A percentile compares a stretch with the other conserved stretches of the same genome.
These are phyloP conservation scores for Psylliodes chrysocephalus DNA, from an alignment of 2,888 invertebrate species.

Conservation along the genomic window DNA sequence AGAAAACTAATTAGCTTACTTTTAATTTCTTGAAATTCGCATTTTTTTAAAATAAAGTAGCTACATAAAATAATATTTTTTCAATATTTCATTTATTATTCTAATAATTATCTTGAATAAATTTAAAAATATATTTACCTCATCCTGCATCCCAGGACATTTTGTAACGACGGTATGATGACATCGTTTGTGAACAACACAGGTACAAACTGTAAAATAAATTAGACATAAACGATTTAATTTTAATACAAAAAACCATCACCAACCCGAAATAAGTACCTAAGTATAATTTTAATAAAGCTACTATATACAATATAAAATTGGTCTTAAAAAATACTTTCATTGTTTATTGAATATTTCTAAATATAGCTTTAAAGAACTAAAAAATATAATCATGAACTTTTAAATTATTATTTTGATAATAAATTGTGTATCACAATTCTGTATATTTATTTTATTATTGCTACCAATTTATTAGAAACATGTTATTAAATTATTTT, in stretches of 20 bases:
- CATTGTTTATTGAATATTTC: slow-evolving; percentile 16
- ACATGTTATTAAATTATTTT: no score
- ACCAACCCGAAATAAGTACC: slow-evolving; percentile 9
- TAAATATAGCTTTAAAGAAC: no score
- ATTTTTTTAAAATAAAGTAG: no score
- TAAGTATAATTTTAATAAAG: slow-evolving; percentile 10
- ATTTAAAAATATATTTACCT: slow-evolving; percentile 66
- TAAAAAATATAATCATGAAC: no score
- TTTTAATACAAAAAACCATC: slow-evolving; percentile 12
- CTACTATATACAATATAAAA: slow-evolving; percentile 24
- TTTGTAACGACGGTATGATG: slow-evolving; percentile 97
- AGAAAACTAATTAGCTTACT: no score
- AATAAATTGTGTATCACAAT: no score
- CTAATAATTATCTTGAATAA: no score
- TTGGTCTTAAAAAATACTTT: slow-evolving; percentile 9
- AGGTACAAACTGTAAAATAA: slow-evolving; percentile 85
- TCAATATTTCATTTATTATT: slow-evolving; percentile 4
- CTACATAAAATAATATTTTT: no score
- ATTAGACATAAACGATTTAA: slow-evolving; percentile 16
- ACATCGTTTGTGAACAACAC: slow-evolving; percentile 99
- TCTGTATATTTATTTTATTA: no score
- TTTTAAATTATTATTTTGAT: no score
- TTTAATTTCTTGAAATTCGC: no score
- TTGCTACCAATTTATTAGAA: no score
- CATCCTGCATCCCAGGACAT: slow-evolving; percentile 97